Evolutionary conservation across 2,113 vertebrate species (phyloP).

Genomic region (Mesitornis unicolor): DNA sequence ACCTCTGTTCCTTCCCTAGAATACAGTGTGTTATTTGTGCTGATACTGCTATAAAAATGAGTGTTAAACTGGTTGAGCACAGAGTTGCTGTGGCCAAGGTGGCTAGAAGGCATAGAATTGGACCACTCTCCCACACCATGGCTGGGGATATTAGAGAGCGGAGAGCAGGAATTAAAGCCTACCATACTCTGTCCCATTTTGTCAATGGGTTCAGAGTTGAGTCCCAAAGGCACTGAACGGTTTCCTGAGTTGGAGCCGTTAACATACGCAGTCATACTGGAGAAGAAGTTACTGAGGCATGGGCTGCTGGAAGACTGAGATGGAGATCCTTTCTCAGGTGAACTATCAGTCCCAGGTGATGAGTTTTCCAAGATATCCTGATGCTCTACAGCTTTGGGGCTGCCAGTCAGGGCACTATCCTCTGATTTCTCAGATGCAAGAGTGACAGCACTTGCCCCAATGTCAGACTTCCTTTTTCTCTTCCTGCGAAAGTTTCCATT

Average conservation of each 20-base stretch:
- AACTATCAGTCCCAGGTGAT: constrained; percentile 41
- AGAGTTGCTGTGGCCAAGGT: constrained; percentile 82
- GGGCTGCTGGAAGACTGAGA: constrained; percentile 74
- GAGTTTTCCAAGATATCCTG: constrained; percentile 77
- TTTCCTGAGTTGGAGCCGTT: constrained; percentile 28
- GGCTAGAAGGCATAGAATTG: constrained; percentile 72
- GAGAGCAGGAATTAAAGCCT: constrained; percentile 84
- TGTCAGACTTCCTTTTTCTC: constrained; percentile 94
- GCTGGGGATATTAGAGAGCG: constrained; percentile 74
- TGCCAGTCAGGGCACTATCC: constrained; percentile 66
- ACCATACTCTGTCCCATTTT: constrained; percentile 80
- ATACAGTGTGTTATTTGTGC: constrained; percentile 80
- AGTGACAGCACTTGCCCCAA: constrained; percentile 58
- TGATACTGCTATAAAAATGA: constrained; percentile 86
- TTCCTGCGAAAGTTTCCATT: constrained; percentile 98
- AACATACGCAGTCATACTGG: constrained; percentile 77
- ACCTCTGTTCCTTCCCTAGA: constrained; percentile 92
- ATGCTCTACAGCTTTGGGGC: constrained; percentile 73
- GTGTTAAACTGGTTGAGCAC: constrained; percentile 87
- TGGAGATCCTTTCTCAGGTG: constrained; percentile 81
- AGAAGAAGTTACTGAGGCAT: constrained; percentile 89
- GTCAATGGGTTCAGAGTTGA: constrained; percentile 77
- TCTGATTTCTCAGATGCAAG: constrained; percentile 80
- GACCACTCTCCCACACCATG: constrained; percentile 81
- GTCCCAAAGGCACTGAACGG: constrained; percentile 75